Percentiles rank a stretch among this genome's conserved stretches.
These are phyloP conservation scores for Mechanitis messenoides DNA, from an alignment of 2,888 invertebrate species.

Conservation along the genomic window DNA sequence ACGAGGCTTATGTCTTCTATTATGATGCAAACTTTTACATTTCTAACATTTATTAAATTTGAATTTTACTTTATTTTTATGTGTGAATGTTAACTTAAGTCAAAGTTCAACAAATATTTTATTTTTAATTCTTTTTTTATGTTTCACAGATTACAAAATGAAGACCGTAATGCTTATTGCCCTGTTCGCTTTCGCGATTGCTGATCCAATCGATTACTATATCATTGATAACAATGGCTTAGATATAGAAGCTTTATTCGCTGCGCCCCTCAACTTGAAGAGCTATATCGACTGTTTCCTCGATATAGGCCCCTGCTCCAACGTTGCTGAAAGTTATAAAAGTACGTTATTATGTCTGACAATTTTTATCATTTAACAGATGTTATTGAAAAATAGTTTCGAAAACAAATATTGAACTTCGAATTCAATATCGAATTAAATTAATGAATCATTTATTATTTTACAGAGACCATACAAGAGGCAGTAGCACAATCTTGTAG, in stretches of 20 bases:
- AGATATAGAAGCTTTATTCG: slow-evolving; percentile 49
- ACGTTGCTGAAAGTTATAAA: neutral
- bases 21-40: too few relatives aligned
- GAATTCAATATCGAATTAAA: too few relatives aligned
- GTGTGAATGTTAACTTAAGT: too few relatives aligned
- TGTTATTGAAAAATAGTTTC: neutral
- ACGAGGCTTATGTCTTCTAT: too few relatives aligned
- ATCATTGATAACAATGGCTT: slow-evolving; percentile 24
- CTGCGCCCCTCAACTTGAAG: slow-evolving; percentile 32
- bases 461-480: slow-evolving; percentile 6
- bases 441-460: slow-evolving; percentile 17
- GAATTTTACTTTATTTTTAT: too few relatives aligned
- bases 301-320: neutral
- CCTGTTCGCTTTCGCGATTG: slow-evolving; percentile 34
- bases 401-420: too few relatives aligned
- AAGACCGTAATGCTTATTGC: slow-evolving; percentile 33
- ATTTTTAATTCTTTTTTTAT: too few relatives aligned
- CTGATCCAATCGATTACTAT: slow-evolving; percentile 36
- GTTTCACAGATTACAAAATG: slow-evolving; percentile 12
- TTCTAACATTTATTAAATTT: too few relatives aligned
- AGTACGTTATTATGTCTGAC: neutral
- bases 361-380: neutral
- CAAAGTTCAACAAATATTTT: too few relatives aligned
- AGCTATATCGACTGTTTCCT: slow-evolving; percentile 23
- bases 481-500: neutral